Base-by-base conservation (phyloP, 2,797 vertebrate species). In the Premnoplex brunnescens region DNA sequence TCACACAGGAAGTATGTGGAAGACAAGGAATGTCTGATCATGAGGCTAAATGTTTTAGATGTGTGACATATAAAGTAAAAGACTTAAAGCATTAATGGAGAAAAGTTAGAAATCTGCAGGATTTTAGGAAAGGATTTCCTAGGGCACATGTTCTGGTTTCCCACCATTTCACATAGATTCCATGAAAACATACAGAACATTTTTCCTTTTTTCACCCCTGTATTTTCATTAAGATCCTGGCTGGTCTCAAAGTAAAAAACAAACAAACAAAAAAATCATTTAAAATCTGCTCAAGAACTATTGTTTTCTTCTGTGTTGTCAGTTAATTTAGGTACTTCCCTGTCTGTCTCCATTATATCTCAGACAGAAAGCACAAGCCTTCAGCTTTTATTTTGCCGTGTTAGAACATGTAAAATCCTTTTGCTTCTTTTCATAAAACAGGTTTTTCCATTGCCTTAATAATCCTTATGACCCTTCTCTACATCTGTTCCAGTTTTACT, bases 401-500 rank as follows among this genome's bases (percentile, higher is more conserved):
- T 48, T 85, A 86, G 83, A 95, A 93, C 88, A 86, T 3, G 36
- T 43, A 90, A 90, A 95, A 91, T 69, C 48, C n/a, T 82, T 78
- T 91, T 72, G 46, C 34, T 84, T 64, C 73, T 94, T 91, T 77
- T 86, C 37, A 82, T 52, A 82, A 85, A 95, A 79, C 9, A 41
- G 71, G 5, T 3, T 88, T 90, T 95, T 48, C 51, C 67, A 26
- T 13, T 93, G 69, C 43, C 58, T 88, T 88, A 81, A 91, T 77
- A 89, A 75, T 84, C 62, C 76, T 82, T 66, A 44, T 37, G 85
- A 91, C 71, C 67, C 59, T 90, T 69, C 51, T 28, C 51, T 88
- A 76, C 91, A 94, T 96, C 91, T 95, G 93, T 95, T 96, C 93
- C 80, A 90, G 88, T 85, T 96, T 95, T 95, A 78, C 59, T 41